Evolutionary conservation across 1,140 invertebrate genomes (phyloP), one percentile per base, ranked within the genome.

Genomic region (Eurosta solidaginis): DNA sequence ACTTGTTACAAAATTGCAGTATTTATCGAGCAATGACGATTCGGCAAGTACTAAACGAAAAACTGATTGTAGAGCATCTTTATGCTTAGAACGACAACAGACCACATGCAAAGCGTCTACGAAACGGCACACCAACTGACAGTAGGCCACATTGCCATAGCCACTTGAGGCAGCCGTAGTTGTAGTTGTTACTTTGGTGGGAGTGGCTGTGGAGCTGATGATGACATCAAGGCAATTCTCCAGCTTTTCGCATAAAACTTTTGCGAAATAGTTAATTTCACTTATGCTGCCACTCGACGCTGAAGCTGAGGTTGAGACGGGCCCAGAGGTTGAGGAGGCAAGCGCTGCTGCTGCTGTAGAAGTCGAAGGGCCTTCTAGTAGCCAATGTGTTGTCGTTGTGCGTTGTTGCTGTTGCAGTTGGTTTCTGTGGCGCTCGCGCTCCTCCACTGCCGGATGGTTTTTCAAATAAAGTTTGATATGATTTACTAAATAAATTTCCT

Each of bases 401-500:
- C 50, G 78, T 20, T 49, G 77, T 29, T 78, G 40, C 1, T 59
- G 10, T 9, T 59, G 25, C 9, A 3, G 10, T 47, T n/a, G 7
- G 45, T 5, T 47, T 25, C 25, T 25, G 3, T 77, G 59, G 3
- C 40, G 74, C 25, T 54, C 52, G 4, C 25, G 40, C 10, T 77
- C 74, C 78, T 45, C 73, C 52, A 59, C 77, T 73, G 77, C 82
- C 80, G 83, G 82, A 79, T 87, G 82, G 84, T 87, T 87, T 84
- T 87, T 87, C 82, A 87, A 84, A 86, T 86, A 85, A 83, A 87
- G 85, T 84, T 87, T 87, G 82, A 87, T 85, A 83, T 87, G 86
- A 86, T 87, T 87, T 83, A 87, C 82, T 81, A 87, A 85, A 87
- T 87, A 87, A 83, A 87, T 86, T 85, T 87, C 86, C 83, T 87